Conservation (phyloP, 23 tunicate genomes). For the Halocynthia aurantium region DNA sequence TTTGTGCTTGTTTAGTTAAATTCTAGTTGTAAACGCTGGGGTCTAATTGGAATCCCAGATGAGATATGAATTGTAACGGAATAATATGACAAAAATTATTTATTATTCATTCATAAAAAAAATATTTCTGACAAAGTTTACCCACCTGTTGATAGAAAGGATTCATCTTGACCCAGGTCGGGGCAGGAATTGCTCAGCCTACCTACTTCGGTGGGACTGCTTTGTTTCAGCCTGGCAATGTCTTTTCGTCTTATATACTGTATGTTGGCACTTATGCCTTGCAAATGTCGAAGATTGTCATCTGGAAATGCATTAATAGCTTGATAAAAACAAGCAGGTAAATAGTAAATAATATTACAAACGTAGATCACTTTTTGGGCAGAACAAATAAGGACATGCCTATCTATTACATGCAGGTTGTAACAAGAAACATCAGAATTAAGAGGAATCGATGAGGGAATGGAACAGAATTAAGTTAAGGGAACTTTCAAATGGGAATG, state of each 20-base stretch:
- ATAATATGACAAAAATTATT: too few relatives aligned
- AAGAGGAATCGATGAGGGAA: too few relatives aligned
- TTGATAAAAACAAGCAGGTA: not conserved
- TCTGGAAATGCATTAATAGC: slow-evolving; percentile 18
- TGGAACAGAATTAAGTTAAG: too few relatives aligned
- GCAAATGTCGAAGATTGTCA: slow-evolving; percentile 53
- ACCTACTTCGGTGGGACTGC: slow-evolving; percentile 22
- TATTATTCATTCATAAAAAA: not conserved
- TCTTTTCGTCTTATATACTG: slow-evolving; percentile 65
- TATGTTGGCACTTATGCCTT: slow-evolving; percentile 51
- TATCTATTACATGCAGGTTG: not conserved
- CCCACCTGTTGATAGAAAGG: slow-evolving; percentile 15
- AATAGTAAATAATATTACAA: not conserved
- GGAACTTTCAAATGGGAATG: too few relatives aligned
- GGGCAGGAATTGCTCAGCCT: slow-evolving; percentile 75
- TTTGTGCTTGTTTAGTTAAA: too few relatives aligned
- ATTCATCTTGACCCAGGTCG: slow-evolving; percentile 34
- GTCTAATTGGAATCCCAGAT: too few relatives aligned
- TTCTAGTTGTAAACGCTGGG: too few relatives aligned
- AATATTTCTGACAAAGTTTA: not conserved
- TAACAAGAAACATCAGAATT: not conserved
- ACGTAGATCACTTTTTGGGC: not conserved
- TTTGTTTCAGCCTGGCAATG: slow-evolving; percentile 44
- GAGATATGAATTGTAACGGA: too few relatives aligned
- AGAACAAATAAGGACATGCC: not conserved